Percentiles rank a stretch among this genome's conserved stretches.
Conservation (phyloP, 2,113 vertebrate species). For the Charina bottae region DNA sequence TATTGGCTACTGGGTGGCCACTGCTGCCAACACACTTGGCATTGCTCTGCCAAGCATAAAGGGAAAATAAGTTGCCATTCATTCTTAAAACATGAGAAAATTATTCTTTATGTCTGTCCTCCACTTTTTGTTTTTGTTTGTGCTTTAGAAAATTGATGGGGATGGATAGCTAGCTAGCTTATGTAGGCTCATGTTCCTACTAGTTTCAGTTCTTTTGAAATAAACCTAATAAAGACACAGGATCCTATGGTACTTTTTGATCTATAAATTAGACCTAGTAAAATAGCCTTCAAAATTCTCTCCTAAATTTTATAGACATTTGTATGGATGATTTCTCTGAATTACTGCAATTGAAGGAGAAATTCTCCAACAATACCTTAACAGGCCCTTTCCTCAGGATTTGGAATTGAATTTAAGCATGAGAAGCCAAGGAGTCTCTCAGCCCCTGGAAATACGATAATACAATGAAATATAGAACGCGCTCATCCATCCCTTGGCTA, state of each 20-base stretch:
- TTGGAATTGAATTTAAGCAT: neutral
- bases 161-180: neutral
- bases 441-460: neutral
- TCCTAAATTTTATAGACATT: neutral
- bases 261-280: neutral
- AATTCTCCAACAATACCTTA: neutral
- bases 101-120: neutral
- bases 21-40: neutral
- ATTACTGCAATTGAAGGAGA: neutral
- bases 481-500: neutral
- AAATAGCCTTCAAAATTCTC: neutral
- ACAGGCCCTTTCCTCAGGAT: neutral
- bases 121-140: neutral
- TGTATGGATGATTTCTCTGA: neutral
- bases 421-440: neutral
- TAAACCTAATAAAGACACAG: neutral
- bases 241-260: neutral
- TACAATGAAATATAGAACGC: neutral
- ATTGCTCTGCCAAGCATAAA: neutral
- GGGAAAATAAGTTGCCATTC: neutral
- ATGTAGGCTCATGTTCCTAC: neutral
- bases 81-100: neutral
- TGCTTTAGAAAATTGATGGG: neutral
- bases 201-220: neutral
- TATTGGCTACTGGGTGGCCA: neutral